Evolutionary conservation across 2,888 invertebrate species (phyloP), one percentile per base, ranked within the genome.

Genomic region (Psococerastis gibbosa): DNA sequence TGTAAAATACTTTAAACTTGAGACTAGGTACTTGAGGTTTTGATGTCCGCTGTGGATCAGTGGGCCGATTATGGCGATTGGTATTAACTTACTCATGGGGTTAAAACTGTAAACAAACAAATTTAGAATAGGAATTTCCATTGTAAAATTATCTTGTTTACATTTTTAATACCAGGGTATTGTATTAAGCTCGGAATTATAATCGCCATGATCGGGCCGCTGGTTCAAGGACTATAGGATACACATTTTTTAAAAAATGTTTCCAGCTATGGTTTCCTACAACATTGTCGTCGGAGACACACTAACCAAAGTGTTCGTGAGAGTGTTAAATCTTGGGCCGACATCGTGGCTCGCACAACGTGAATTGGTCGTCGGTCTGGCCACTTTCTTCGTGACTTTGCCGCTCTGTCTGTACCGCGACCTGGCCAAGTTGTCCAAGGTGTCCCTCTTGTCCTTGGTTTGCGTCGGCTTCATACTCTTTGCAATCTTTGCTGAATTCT

Each of bases 221-320:
- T n/a, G n/a, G n/a, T n/a, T n/a, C n/a, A n/a, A n/a, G n/a, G n/a
- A n/a, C n/a, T n/a, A n/a, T n/a, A n/a, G n/a, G n/a, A n/a, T n/a
- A n/a, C n/a, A n/a, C n/a, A n/a, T 34, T 43, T 35, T 35, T 18
- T 32, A 35, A 32, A 22, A 11, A 27, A 27, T 46, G 48, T 44
- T 67, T 68, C 32, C 66, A 83, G 84, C 83, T 6, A 84, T 85
- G 83, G 78, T 84, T 46, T 83, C 83, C 45, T 85, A 85, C 61
- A 85, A 85, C 60, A 78, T 85, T 15, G 83, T 84, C 16, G 83
- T 85, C 22, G 85, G 84, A 16, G 85, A 87, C 57, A 85, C 84
- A 0, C 69, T 83, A 34, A 83, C 84, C 13, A 83, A 83, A 62
- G 79, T 85, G 15, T 65, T 84, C 45, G 67, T 76, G n/a, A 67